Conservation (phyloP, 1,140 invertebrate species). For the Drosophila bocki region DNA sequence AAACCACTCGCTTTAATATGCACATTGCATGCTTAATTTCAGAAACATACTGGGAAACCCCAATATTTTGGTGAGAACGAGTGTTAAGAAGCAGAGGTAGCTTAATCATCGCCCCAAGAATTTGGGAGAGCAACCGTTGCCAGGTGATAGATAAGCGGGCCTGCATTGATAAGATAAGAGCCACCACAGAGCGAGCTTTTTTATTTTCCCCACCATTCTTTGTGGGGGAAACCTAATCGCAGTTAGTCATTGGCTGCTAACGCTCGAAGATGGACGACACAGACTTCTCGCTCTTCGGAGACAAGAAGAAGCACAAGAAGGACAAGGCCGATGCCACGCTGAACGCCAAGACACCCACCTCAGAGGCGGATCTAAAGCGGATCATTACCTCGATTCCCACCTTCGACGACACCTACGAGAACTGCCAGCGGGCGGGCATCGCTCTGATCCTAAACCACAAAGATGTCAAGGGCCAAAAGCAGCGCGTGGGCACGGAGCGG, state of each 20-base stretch:
- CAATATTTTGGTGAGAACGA: background rate
- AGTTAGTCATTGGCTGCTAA: constrained; percentile 59
- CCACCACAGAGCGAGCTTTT: constrained; percentile 38
- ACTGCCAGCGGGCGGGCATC: constrained; percentile 87
- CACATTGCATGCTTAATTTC: background rate
- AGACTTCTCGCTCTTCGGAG: constrained; percentile 70
- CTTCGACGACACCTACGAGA: constrained; percentile 87
- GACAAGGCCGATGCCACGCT: constrained; percentile 80
- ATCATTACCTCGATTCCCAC: constrained; percentile 70
- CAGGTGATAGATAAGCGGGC: constrained; percentile 30
- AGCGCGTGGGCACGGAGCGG: constrained; percentile 85
- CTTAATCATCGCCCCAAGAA: background rate
- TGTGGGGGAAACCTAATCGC: constrained; percentile 13
- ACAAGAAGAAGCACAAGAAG: constrained; percentile 75
- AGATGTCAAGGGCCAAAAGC: constrained; percentile 85
- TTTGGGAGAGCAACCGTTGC: constrained; percentile 2
- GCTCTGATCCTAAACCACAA: constrained; percentile 93
- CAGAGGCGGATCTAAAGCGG: constrained; percentile 58
- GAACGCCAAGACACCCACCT: constrained; percentile 60
- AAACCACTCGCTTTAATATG: background rate
- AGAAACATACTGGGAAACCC: background rate
- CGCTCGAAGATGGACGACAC: constrained; percentile 68
- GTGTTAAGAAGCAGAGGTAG: background rate
- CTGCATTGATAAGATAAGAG: constrained; percentile 57
- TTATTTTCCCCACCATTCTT: constrained; percentile 4